These are phyloP conservation scores for Ophthalmotilapia sp. DNA, from an alignment of 2,113 vertebrate species.

Conservation along the genomic window DNA sequence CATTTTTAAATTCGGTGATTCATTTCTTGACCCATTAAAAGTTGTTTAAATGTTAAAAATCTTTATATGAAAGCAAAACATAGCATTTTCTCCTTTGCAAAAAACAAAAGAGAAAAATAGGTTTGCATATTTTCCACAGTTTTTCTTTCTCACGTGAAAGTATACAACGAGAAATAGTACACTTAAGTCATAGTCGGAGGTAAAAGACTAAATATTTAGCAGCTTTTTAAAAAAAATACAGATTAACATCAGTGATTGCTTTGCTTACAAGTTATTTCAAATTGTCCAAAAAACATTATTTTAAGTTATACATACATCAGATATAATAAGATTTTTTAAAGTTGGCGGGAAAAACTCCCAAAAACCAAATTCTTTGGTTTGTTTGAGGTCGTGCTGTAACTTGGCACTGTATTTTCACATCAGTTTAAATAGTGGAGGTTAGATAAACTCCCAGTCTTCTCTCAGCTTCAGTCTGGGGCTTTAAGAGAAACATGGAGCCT, in stretches of 20 bases:
- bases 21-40: background rate
- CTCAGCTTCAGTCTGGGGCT: background rate
- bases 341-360: rapidly evolving
- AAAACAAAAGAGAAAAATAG: background rate
- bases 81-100: background rate
- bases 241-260: background rate
- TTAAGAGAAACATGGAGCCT: background rate
- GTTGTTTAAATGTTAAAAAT: background rate
- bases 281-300: background rate
- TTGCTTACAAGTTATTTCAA: background rate
- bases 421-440: background rate
- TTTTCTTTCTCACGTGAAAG: background rate
- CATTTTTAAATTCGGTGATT: background rate
- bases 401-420: rapidly evolving
- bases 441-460: background rate
- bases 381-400: background rate
- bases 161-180: background rate
- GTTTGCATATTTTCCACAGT: background rate
- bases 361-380: background rate
- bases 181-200: rapidly evolving
- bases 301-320: background rate
- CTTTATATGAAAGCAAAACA: background rate
- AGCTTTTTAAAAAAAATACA: background rate
- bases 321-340: background rate
- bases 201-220: background rate